Evolutionary conservation across 1,140 invertebrate species (phyloP).

Genomic region (Drosophila carrolli): DNA sequence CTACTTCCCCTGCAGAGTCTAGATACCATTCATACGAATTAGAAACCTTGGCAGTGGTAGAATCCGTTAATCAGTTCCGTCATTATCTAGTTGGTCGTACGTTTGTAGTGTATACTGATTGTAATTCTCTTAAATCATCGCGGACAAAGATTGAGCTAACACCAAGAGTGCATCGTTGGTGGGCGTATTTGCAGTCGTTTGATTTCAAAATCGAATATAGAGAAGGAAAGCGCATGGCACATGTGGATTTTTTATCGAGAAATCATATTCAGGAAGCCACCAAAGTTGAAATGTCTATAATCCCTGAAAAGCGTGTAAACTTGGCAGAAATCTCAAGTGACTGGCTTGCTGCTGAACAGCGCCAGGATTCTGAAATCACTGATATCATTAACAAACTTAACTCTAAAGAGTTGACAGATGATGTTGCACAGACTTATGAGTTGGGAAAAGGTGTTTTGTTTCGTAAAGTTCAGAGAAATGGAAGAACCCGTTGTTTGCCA

Average conservation of each 20-base stretch:
- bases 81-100: conserved; percentile 7
- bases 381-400: conserved; percentile 16
- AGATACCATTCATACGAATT: not conserved
- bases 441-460: conserved; percentile 4
- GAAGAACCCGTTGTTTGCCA: conserved; percentile 18
- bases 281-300: not conserved
- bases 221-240: conserved; percentile 18
- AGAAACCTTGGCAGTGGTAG: too few species aligned
- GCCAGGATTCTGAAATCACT: conserved; percentile 1
- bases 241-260: conserved; percentile 12
- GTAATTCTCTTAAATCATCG: conserved; percentile 11
- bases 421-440: conserved; percentile 21
- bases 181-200: conserved; percentile 1
- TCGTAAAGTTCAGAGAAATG: conserved; percentile 3
- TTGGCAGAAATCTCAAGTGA: conserved; percentile 4
- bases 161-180: not conserved
- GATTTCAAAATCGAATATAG: conserved; percentile 13
- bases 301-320: not conserved
- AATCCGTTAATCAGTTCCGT: not conserved
- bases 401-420: conserved; percentile 13
- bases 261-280: conserved; percentile 6
- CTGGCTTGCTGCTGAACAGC: conserved; percentile 18
- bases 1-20: not conserved
- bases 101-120: conserved; percentile 13
- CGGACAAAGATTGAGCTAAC: conserved; percentile 12